Percentiles rank a stretch among this genome's conserved stretches.
Evolutionary conservation across 2,888 invertebrate species (phyloP).

Genomic region (Orthosia gothica): DNA sequence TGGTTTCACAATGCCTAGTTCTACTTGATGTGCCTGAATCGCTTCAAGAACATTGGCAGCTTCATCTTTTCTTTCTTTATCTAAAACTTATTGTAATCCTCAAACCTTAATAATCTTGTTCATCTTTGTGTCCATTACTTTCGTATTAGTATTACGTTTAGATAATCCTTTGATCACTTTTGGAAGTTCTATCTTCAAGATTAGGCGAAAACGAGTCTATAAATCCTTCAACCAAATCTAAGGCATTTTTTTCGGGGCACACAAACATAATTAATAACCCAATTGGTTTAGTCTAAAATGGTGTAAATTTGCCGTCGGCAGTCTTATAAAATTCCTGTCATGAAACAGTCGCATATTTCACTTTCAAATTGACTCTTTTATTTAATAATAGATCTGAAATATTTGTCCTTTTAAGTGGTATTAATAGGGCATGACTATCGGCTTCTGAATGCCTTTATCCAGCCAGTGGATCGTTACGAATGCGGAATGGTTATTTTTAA

Average conservation of each 20-base stretch:
- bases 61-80: no score
- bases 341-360: not conserved
- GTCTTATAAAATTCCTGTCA: not conserved
- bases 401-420: slow-evolving; percentile 14
- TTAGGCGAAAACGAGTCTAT: not conserved
- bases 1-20: not conserved
- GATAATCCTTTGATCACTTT: not conserved
- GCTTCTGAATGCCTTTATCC: not conserved
- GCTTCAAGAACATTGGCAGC: not conserved
- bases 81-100: no score
- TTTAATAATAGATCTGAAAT: slow-evolving; percentile 12
- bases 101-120: no score
- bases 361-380: not conserved
- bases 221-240: not conserved
- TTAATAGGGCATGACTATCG: slow-evolving; percentile 44
- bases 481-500: slow-evolving; percentile 34
- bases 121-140: no score
- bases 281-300: not conserved
- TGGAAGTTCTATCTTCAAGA: not conserved
- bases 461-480: slow-evolving; percentile 6
- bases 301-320: not conserved
- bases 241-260: not conserved
- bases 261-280: not conserved
- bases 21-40: not conserved
- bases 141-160: not conserved